Conservation (phyloP, 2,113 vertebrate species). For the Corythornis madagascariensis region DNA sequence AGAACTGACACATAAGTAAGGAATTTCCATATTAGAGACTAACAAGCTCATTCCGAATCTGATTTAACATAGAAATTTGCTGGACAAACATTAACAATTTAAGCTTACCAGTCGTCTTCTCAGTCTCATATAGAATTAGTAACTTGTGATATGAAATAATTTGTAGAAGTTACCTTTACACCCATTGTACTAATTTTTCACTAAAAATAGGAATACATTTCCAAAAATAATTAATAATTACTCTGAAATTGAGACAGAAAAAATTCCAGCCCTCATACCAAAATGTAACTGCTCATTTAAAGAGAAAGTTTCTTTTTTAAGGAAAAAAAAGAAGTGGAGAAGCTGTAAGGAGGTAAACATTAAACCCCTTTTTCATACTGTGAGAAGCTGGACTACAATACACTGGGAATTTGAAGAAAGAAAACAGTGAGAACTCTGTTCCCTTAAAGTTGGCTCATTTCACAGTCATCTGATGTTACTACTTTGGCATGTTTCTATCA, state of each 20-base stretch:
- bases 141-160: background rate
- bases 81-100: background rate
- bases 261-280: background rate
- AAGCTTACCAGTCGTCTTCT: background rate
- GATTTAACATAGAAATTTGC: background rate
- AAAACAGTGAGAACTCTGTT: constrained; percentile 19
- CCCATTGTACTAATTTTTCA: background rate
- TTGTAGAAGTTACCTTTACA: background rate
- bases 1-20: background rate
- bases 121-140: background rate
- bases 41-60: background rate
- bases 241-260: background rate
- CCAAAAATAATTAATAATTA: background rate
- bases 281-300: background rate
- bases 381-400: constrained; percentile 23
- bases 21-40: background rate
- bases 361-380: background rate
- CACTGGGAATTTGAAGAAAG: constrained; percentile 2
- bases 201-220: background rate
- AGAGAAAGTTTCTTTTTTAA: background rate
- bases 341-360: background rate
- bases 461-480: constrained; percentile 1
- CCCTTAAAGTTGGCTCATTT: constrained; percentile 12
- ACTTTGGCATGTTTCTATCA: constrained; percentile 1
- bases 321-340: background rate